Conservation (phyloP, 1,140 invertebrate genomes). For the Vanessa tameamea region DNA sequence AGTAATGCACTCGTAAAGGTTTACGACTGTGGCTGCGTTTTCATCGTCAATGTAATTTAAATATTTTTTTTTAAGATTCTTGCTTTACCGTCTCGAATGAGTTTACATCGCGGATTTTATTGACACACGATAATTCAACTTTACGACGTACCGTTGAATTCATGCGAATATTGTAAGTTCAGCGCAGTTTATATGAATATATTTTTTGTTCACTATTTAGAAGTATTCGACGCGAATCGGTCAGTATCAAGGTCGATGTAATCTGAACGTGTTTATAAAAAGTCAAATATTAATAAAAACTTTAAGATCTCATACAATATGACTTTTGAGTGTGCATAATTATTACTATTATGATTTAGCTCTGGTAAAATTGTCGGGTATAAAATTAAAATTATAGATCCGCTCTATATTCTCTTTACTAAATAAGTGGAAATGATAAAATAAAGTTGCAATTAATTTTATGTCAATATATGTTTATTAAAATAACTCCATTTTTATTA, state of each 20-base stretch:
- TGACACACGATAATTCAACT: constrained; percentile 53
- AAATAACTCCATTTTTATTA: too few species aligned
- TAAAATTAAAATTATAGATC: too few species aligned
- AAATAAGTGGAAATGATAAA: too few species aligned
- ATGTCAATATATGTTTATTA: too few species aligned
- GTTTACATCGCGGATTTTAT: constrained; percentile 51
- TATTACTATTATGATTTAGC: background rate
- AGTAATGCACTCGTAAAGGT: constrained; percentile 78
- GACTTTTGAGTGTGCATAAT: constrained; percentile 1
- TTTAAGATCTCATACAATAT: background rate
- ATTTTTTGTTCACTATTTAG: constrained; percentile 37
- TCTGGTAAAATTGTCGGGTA: too few species aligned
- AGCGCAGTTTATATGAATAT: constrained; percentile 25
- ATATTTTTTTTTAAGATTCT: constrained; percentile 62
- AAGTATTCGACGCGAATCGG: constrained; percentile 33
- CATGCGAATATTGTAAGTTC: constrained; percentile 20
- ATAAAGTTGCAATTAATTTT: too few species aligned
- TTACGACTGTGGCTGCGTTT: constrained; percentile 66
- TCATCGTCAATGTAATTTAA: constrained; percentile 65
- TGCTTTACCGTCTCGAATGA: constrained; percentile 35
- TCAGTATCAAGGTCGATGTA: constrained; percentile 27
- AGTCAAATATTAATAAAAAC: constrained; percentile 6
- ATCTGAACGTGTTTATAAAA: constrained; percentile 22
- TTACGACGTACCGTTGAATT: constrained; percentile 52
- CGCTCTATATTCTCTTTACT: too few species aligned